Evolutionary conservation across 1,140 invertebrate genomes (phyloP), one percentile per base, ranked within the genome.

Genomic region (Pararge aegeria): DNA sequence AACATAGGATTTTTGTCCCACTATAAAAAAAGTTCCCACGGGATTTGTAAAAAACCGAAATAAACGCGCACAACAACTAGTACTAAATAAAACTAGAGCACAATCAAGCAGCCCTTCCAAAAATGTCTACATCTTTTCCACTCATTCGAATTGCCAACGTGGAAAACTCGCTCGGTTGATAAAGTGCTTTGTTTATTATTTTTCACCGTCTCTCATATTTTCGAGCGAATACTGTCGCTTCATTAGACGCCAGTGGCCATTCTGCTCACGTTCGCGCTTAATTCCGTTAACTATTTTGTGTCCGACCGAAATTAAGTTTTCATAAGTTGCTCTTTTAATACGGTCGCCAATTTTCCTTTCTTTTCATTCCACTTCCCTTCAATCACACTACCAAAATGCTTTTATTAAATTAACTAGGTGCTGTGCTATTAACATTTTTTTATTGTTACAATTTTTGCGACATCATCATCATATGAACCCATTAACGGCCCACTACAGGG

Each of bases 271-370:
- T 73, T 24, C 62, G 55, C 64, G 62, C 70, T 80, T 80, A 80
- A 80, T 80, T 74, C 57, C 65, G 67, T 80, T 78, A 78, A 80
- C 77, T 75, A 75, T 78, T 77, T 80, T 78, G 71, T 76, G 77
- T 72, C 75, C 73, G 51, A 71, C 55, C 55, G 60, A 68, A 75
- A 68, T 62, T 63, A 68, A 73, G 70, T 72, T 76, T 79, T 70
- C 66, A 66, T 62, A 73, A 71, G 72, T 73, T 61, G 51, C 58
- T 63, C 54, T 44, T 64, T 55, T 61, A 34, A 61, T 44, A 64
- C 66, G 63, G 61, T 58, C 51, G 29, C 66, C 64, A 58, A 68
- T 64, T 60, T 61, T 66, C 50, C 64, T 61, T 60, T 61, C 59
- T 21, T 37, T 58, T 51, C 30, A 27, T 61, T 61, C 66, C 34